phyloP scores from a whole-genome alignment of 1,140 invertebrate species.

The Orchestia grillus region DNA sequence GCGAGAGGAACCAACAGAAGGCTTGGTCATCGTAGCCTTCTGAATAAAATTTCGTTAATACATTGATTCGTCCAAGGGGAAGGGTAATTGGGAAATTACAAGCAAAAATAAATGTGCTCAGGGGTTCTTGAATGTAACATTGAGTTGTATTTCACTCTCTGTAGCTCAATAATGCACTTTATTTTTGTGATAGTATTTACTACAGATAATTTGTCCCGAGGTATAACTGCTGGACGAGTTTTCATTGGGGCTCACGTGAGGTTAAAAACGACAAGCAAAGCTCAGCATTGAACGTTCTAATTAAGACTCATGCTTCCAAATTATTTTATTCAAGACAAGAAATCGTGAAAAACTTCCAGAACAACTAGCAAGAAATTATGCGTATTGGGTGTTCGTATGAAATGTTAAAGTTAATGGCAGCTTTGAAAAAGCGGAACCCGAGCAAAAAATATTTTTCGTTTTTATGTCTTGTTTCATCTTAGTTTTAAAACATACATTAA shows the following conservation, averaged over 20 bases:
- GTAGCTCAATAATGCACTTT: background rate
- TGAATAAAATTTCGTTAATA: too few relatives aligned
- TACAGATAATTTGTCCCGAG: background rate
- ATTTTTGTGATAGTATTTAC: background rate
- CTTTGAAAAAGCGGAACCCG: background rate
- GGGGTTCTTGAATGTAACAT: too few relatives aligned
- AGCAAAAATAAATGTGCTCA: too few relatives aligned
- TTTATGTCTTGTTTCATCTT: background rate
- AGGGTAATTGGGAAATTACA: too few relatives aligned
- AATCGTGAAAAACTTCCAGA: background rate
- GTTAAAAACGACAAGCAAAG: too few relatives aligned
- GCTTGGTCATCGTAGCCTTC: too few relatives aligned
- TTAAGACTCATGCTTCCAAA: background rate
- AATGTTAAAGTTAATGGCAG: too few relatives aligned
- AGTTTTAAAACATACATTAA: background rate
- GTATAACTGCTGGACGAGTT: background rate
- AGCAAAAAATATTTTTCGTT: background rate
- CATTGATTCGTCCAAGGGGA: too few relatives aligned
- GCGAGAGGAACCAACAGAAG: too few relatives aligned
- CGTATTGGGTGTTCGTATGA: background rate
- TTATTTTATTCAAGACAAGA: background rate
- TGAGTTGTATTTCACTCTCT: background rate
- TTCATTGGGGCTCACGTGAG: background rate
- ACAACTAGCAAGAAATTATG: background rate
- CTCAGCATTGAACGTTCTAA: too few relatives aligned